These are phyloP conservation scores for Gyrodactylus bullatarudis DNA, from an alignment of 1,140 invertebrate genomes.

Conservation along the genomic window DNA sequence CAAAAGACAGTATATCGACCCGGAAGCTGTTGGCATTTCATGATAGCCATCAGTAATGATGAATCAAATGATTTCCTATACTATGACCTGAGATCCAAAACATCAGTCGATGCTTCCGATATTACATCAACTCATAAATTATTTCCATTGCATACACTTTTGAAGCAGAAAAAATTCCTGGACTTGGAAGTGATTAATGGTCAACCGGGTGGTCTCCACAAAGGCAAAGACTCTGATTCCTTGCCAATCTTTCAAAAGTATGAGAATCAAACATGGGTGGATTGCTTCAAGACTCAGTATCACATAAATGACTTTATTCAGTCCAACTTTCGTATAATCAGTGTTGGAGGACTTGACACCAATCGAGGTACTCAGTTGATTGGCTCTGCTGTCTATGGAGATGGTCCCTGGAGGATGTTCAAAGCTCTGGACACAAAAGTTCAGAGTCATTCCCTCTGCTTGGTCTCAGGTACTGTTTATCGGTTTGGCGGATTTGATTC, in stretches of 20 bases:
- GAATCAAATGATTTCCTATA: too few species aligned
- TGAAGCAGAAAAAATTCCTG: too few species aligned
- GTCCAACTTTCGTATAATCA: not conserved
- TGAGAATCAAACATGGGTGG: not conserved
- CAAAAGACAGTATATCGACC: too few species aligned
- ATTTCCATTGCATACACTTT: too few species aligned
- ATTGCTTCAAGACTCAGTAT: not conserved
- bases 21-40: too few species aligned
- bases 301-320: not conserved
- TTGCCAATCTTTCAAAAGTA: not conserved
- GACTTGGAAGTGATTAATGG: not conserved
- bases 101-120: too few species aligned
- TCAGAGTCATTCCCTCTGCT: not conserved
- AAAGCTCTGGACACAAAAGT: not conserved
- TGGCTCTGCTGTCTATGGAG: not conserved
- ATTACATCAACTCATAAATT: too few species aligned
- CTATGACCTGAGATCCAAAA: too few species aligned
- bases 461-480: not conserved
- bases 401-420: not conserved
- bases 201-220: not conserved
- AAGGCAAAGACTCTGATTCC: not conserved
- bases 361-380: not conserved
- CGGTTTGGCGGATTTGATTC: not conserved
- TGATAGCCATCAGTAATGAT: too few species aligned
- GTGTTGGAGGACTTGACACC: not conserved